These are phyloP conservation scores for Gymnocypris eckloni DNA, from an alignment of 2,797 vertebrate species.

Conservation along the genomic window DNA sequence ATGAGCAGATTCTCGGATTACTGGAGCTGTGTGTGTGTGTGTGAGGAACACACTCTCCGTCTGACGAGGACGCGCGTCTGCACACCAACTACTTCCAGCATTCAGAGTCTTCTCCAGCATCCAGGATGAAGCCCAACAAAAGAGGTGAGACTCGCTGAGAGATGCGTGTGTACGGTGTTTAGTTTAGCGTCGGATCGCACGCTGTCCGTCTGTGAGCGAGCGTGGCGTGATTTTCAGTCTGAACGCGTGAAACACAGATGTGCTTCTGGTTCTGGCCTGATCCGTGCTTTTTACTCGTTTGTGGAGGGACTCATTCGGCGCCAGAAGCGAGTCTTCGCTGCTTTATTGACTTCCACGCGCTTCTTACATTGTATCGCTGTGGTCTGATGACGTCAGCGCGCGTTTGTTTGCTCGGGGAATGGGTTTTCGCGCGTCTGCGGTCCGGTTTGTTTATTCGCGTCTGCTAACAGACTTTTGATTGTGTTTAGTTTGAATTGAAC, in stretches of 20 bases:
- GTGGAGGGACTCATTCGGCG: not conserved
- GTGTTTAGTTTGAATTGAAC: too few species aligned
- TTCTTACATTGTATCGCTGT: slow-evolving; percentile 43
- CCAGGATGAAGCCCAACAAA: slow-evolving; percentile 83
- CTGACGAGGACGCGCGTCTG: slow-evolving; percentile 73
- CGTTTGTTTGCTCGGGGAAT: slow-evolving; percentile 31
- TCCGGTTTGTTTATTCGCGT: slow-evolving; percentile 10
- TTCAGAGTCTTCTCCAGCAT: slow-evolving; percentile 69
- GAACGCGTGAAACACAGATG: not conserved
- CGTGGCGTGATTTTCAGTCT: slow-evolving; percentile 34
- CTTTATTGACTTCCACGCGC: slow-evolving; percentile 61
- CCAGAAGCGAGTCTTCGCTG: not conserved
- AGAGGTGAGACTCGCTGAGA: slow-evolving; percentile 73
- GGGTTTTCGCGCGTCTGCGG: slow-evolving; percentile 33
- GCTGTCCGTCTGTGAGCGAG: slow-evolving; percentile 67
- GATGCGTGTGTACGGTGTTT: slow-evolving; percentile 68
- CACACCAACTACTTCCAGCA: slow-evolving; percentile 73
- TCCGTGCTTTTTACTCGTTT: not conserved
- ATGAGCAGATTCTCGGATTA: slow-evolving; percentile 31
- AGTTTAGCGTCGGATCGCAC: slow-evolving; percentile 70
- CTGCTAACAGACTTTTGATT: not conserved
- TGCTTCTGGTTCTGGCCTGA: not conserved
- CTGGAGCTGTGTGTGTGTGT: slow-evolving; percentile 37
- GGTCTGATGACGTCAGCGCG: slow-evolving; percentile 12
- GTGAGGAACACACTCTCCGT: slow-evolving; percentile 64